A percentile compares a stretch with the other conserved stretches of the same genome.
These are phyloP conservation scores for Pyrochroa serraticornis DNA, from an alignment of 2,888 invertebrate species.

Conservation along the genomic window DNA sequence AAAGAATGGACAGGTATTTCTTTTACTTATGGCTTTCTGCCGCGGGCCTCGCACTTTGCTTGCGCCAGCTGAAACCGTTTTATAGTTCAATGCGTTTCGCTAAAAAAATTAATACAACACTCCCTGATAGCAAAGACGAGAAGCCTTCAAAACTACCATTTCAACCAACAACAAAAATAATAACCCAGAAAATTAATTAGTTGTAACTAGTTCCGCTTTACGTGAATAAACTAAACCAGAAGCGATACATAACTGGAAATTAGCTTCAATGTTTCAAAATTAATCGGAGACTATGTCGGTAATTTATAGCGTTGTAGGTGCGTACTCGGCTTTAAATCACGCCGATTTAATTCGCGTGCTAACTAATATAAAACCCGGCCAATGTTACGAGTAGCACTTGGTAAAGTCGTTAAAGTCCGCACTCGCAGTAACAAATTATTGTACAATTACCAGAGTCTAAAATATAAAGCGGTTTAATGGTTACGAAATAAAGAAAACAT, in stretches of 20 bases:
- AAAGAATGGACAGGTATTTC: constrained; percentile 54
- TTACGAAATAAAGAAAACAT: constrained; percentile 1
- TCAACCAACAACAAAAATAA: too few relatives aligned
- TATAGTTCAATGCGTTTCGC: neutral
- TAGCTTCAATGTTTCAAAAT: too few relatives aligned
- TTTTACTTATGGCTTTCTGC: constrained; percentile 47
- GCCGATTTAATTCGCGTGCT: constrained; percentile 2
- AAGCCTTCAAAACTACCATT: too few relatives aligned
- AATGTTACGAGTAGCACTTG: constrained; percentile 5
- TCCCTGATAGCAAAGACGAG: too few relatives aligned
- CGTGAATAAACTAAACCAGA: neutral
- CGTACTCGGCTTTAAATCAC: neutral
- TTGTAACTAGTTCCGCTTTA: too few relatives aligned
- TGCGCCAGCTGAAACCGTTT: constrained; percentile 7
- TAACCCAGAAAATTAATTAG: too few relatives aligned
- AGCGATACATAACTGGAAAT: too few relatives aligned
- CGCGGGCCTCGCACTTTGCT: constrained; percentile 38
- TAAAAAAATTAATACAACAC: neutral
- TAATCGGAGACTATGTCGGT: too few relatives aligned
- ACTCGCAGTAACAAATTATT: constrained; percentile 2
- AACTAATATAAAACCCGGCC: constrained; percentile 2
- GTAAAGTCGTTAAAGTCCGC: neutral
- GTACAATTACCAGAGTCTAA: neutral
- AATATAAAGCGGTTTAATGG: neutral
- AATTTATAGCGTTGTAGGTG: neutral